Percentiles rank a stretch among this genome's conserved stretches.
Evolutionary conservation across 1,140 invertebrate species (phyloP).

Genomic region (Bradysia coprophila): DNA sequence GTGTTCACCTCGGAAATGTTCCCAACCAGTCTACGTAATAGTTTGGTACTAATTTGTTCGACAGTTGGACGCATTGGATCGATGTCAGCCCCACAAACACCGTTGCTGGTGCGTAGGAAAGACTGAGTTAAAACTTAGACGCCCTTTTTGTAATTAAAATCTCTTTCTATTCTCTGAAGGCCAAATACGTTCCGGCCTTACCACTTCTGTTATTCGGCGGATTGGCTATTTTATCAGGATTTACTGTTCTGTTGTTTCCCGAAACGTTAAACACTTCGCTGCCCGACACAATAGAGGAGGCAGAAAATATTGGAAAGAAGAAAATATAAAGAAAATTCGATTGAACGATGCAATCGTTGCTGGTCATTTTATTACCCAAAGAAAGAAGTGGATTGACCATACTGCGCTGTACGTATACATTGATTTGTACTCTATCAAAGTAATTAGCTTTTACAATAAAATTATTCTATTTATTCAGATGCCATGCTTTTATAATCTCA

Average conservation of each 20-base stretch:
- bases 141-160: background rate
- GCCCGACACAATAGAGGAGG: background rate
- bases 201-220: background rate
- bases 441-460: too few species aligned
- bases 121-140: slow-evolving; percentile 6
- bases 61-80: slow-evolving; percentile 53
- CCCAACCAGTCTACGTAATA: slow-evolving; percentile 43
- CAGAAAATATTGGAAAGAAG: background rate
- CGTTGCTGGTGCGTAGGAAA: slow-evolving; percentile 32
- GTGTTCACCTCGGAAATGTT: slow-evolving; percentile 55
- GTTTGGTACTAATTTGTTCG: slow-evolving; percentile 44
- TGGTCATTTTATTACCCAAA: too few species aligned
- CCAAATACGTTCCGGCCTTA: slow-evolving; percentile 10
- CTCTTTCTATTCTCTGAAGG: slow-evolving; percentile 17
- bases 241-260: background rate
- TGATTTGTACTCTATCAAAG: too few species aligned
- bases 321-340: too few species aligned
- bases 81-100: slow-evolving; percentile 36
- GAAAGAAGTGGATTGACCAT: too few species aligned
- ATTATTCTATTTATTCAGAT: too few species aligned
- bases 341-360: too few species aligned
- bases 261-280: background rate
- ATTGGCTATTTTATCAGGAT: background rate
- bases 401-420: too few species aligned
- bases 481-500: too few species aligned